Evolutionary conservation across 1,140 invertebrate species (phyloP), one percentile per base, ranked within the genome.

Genomic region (Tetranychus urticae): DNA sequence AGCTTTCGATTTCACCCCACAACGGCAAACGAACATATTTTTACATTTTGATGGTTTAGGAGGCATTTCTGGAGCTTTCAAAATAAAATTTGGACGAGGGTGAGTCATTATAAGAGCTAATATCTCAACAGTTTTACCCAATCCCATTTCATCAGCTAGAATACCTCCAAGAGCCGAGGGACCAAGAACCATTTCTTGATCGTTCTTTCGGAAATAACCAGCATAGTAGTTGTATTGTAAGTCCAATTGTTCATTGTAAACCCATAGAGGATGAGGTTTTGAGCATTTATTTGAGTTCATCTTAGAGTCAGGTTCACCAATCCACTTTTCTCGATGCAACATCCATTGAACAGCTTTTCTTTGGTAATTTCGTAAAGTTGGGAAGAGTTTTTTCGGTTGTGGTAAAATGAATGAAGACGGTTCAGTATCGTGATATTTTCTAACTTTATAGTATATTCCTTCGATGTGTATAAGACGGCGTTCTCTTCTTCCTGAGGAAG

Each of bases 111-210:
- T 77, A 60, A 80, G 77, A 14, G 81, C 77, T 12, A 87, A 67
- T 33, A 86, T 77, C 72, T 87, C 84, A 4, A 87, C 79, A 0
- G 85, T 86, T 74, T 87, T 87, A 2, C 85, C 85, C 23, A 87
- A 69, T 10, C 84, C 85, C 85, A 87, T 88, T 73, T 87, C 84
- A 73, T 88, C 85, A 23, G 83, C 83, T 55, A 88, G 71, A 60
- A 88, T 85, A 6, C 84, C 85, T 58, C 84, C 83, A 3, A 23
- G 23, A 46, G 45, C 23, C 45, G 23, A 45, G 35, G 13, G n/a
- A 48, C 13, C 39, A 58, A 46, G 3, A 46, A 56, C 33, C 33
- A 59, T 46, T 46, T 55, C 50, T 36, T 45, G 33, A 47, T 56
- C 37, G 33, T 56, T 13, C 12, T 57, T 34, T 42, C 61, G 55